Evolutionary conservation across 2,797 vertebrate species (phyloP).

Genomic region (Girardinus metallicus): DNA sequence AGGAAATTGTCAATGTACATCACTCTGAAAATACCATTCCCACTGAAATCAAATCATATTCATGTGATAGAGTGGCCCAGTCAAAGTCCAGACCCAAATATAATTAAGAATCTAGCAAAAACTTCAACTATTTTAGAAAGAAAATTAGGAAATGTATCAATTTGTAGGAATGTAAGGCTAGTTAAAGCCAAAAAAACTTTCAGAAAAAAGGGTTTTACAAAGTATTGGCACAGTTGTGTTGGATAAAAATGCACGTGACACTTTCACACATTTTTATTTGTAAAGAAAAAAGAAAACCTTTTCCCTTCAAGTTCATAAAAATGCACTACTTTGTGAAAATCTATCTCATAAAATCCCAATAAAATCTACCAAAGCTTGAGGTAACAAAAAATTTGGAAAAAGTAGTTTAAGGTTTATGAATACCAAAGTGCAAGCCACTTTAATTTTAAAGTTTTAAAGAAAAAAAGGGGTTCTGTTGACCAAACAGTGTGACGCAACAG

Average conservation of each 20-base stretch:
- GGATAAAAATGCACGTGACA: neutral
- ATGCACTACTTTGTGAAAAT: neutral
- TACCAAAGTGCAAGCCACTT: neutral
- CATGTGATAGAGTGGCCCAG: neutral
- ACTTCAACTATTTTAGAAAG: neutral
- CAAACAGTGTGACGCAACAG: slow-evolving; percentile 72
- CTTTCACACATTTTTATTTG: neutral
- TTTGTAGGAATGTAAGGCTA: neutral
- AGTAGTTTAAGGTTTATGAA: neutral
- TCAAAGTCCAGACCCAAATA: neutral
- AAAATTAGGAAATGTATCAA: neutral
- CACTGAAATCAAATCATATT: neutral
- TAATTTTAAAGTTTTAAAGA: neutral
- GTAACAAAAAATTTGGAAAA: neutral
- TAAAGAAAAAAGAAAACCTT: neutral
- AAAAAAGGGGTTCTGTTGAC: slow-evolving; percentile 41
- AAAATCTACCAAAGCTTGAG: neutral
- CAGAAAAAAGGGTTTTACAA: neutral
- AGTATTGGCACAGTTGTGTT: neutral
- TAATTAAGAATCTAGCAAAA: neutral
- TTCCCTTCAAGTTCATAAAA: neutral
- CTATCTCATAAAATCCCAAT: neutral
- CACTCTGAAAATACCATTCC: neutral
- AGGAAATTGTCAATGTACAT: neutral
- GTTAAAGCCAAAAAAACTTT: neutral